Percentiles rank a stretch among this genome's conserved stretches.
Conservation (phyloP, 2,113 vertebrate species). For the Tachuris rubrigastra region DNA sequence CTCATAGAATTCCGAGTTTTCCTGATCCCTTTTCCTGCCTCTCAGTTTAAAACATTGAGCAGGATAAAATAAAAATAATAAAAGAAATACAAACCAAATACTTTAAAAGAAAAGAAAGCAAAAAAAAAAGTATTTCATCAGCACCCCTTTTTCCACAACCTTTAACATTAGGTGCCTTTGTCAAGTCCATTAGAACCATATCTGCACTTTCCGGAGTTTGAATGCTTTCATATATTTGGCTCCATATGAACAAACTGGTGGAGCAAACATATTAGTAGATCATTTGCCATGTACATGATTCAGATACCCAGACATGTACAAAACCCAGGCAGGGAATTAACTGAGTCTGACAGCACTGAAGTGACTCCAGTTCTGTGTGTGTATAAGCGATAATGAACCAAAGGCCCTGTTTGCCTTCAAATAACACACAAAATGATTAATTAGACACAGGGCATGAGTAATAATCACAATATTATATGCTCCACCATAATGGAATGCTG, state of each 20-base stretch:
- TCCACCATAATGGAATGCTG: slow-evolving; percentile 53
- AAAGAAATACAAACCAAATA: slow-evolving; percentile 28
- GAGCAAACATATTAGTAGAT: slow-evolving; percentile 69
- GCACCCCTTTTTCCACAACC: slow-evolving; percentile 9
- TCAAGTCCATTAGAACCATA: slow-evolving; percentile 53
- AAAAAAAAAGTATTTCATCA: neutral
- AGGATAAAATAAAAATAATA: neutral
- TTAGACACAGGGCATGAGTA: slow-evolving; percentile 55
- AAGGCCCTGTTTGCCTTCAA: slow-evolving; percentile 66
- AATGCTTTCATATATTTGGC: slow-evolving; percentile 63
- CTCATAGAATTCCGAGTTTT: neutral
- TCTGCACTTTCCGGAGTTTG: slow-evolving; percentile 58
- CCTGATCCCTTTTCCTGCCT: neutral
- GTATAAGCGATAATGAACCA: slow-evolving; percentile 67
- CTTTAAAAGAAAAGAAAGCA: neutral
- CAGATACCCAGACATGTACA: slow-evolving; percentile 65
- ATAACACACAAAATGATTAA: slow-evolving; percentile 64
- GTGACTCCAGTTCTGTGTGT: slow-evolving; percentile 67
- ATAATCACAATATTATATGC: slow-evolving; percentile 69
- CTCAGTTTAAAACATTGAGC: neutral
- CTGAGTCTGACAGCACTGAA: slow-evolving; percentile 59
- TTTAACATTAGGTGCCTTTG: slow-evolving; percentile 50
- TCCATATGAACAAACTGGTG: slow-evolving; percentile 61
- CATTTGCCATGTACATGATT: slow-evolving; percentile 69
- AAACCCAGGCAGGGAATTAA: slow-evolving; percentile 68